Conservation (phyloP, 2,888 invertebrate species). For the Conistra vaccinii region DNA sequence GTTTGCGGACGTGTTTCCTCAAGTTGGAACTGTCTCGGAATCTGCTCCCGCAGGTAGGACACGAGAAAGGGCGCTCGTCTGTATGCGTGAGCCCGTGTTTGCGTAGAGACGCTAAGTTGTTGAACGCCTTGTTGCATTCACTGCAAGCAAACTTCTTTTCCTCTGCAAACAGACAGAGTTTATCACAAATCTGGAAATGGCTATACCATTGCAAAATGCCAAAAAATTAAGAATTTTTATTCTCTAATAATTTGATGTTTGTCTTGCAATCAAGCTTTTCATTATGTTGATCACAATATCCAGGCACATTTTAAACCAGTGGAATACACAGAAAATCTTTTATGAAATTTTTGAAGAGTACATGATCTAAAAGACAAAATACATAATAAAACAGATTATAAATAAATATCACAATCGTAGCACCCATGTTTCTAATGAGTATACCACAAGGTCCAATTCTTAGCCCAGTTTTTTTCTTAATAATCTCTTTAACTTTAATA, state of each 20-base stretch:
- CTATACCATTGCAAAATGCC: background rate
- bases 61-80: constrained; percentile 91
- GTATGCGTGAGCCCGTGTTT: constrained; percentile 92
- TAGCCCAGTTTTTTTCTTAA: background rate
- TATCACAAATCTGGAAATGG: background rate
- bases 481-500: background rate
- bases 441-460: constrained; percentile 6
- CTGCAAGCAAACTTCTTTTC: constrained; percentile 90
- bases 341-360: background rate
- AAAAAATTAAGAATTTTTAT: background rate
- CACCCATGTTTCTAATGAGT: background rate
- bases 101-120: constrained; percentile 90
- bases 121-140: constrained; percentile 92
- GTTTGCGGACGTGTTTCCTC: constrained; percentile 91
- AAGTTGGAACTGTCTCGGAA: constrained; percentile 92
- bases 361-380: too few relatives aligned
- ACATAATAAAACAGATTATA: constrained; percentile 5
- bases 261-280: constrained; percentile 5
- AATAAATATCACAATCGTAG: background rate
- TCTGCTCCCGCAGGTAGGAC: constrained; percentile 91
- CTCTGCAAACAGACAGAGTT: constrained; percentile 72
- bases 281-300: background rate
- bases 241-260: background rate
- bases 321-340: background rate
- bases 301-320: background rate